Evolutionary conservation across 2,888 invertebrate species (phyloP).

Genomic region (Ormyrus nitidulus): DNA sequence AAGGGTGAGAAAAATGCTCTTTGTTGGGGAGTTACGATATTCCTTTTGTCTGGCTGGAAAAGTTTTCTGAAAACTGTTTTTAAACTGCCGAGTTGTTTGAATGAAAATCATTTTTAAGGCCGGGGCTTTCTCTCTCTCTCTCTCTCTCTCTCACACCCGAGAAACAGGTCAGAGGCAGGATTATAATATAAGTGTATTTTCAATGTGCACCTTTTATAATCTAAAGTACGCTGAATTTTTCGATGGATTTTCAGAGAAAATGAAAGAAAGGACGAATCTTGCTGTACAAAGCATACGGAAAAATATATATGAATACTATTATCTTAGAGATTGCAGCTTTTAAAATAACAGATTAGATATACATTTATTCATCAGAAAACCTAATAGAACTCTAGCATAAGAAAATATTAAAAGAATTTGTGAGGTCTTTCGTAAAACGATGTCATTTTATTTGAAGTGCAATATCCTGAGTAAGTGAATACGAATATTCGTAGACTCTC

Average conservation of each 20-base stretch:
- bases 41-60: slow-evolving; percentile 18
- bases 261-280: no score
- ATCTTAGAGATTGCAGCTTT: no score
- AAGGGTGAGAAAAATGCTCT: slow-evolving; percentile 17
- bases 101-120: slow-evolving; percentile 26
- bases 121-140: background rate
- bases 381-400: no score
- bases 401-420: no score
- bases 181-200: slow-evolving; percentile 4
- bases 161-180: background rate
- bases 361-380: no score
- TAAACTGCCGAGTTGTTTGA: slow-evolving; percentile 16
- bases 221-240: no score
- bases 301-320: no score
- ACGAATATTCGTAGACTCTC: slow-evolving; percentile 1
- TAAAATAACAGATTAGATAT: no score
- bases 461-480: slow-evolving; percentile 5
- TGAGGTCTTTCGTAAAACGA: background rate
- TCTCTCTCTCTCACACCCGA: background rate
- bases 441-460: background rate
- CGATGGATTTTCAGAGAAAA: no score
- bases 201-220: background rate
- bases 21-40: slow-evolving; percentile 31
- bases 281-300: no score
- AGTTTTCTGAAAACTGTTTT: slow-evolving; percentile 33